Base-by-base conservation (phyloP, 2,113 vertebrate genomes). In the Aphelocoma coerulescens region DNA sequence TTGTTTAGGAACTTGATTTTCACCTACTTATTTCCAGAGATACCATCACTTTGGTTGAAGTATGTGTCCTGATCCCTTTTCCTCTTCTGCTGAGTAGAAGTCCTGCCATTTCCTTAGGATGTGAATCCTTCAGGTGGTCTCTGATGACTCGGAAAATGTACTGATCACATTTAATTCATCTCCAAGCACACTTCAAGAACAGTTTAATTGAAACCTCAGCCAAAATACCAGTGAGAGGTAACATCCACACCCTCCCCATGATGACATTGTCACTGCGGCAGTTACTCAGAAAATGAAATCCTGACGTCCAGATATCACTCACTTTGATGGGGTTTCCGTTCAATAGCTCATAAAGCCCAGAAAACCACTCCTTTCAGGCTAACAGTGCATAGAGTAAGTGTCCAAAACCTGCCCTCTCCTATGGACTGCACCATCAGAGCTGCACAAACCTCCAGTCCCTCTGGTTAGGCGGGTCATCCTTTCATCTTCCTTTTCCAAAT, bases 401-500 rank as follows among this genome's bases (percentile, higher is more conserved):
- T 23, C 18, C 8, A n/a, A 71, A 89, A 78, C 1, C 13, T 75
- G 16, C 6, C 5, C 10, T 74, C 13, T 80, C 4, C 26, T 85
- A 30, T 19, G 39, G 43, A 35, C 26, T 77, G 23, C 39, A 77
- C 2, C 4, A 24, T 48, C 48, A 85, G 13, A 3, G 16, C n/a
- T 85, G 10, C 33, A 65, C 9, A 78, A 39, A 74, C 2, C 13
- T 79, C 24, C 44, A 49, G 30, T 49, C 35, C 23, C 33, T 55
- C 43, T 85, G 16, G 6, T 67, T 74, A 85, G 8, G 6, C 0
- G 0, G 19, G 21, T 11, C n/a, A 72, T 5, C 0, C 3, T 68
- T 82, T 91, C 15, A 13, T 77, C 10, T 7, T 78, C 4, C 26
- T 80, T 57, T 79, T 76, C 44, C 58, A 75, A 63, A 63, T 49